Percentiles rank a stretch among this genome's conserved stretches.
These are phyloP conservation scores for Callimorpha dominula DNA, from an alignment of 2,888 invertebrate genomes.

Conservation along the genomic window DNA sequence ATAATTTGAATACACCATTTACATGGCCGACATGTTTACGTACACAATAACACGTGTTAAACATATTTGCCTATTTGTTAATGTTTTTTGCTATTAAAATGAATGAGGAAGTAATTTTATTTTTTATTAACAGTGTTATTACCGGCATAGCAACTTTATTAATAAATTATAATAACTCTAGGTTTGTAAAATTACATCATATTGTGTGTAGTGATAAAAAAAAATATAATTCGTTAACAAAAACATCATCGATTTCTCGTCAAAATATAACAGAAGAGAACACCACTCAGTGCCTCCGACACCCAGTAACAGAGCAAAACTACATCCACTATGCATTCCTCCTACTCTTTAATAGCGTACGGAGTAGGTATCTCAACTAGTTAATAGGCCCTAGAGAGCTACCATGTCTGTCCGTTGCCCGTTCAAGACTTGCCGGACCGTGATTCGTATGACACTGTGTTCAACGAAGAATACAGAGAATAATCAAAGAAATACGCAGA, in stretches of 20 bases:
- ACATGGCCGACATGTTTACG: slow-evolving; percentile 77
- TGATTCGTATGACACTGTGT: not conserved
- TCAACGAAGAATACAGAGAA: not conserved
- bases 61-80: slow-evolving; percentile 15
- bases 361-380: not conserved
- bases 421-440: not conserved
- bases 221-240: not conserved
- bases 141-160: not conserved
- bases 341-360: not conserved
- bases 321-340: not conserved
- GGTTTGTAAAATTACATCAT: not conserved
- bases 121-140: not conserved
- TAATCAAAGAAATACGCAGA: not conserved
- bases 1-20: slow-evolving; percentile 82
- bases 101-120: slow-evolving; percentile 5
- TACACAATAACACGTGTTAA: slow-evolving; percentile 40
- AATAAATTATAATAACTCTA: not conserved
- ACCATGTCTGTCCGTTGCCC: not conserved
- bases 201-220: not conserved
- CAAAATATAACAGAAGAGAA: not conserved
- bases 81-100: slow-evolving; percentile 2
- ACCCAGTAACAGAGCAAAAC: not conserved
- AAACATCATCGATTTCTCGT: not conserved
- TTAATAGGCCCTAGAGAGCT: not conserved
- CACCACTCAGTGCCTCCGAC: not conserved